A percentile compares a stretch with the other conserved stretches of the same genome.
These are phyloP conservation scores for Taxidea taxus DNA, from an alignment of 2,113 vertebrate genomes.

Conservation along the genomic window DNA sequence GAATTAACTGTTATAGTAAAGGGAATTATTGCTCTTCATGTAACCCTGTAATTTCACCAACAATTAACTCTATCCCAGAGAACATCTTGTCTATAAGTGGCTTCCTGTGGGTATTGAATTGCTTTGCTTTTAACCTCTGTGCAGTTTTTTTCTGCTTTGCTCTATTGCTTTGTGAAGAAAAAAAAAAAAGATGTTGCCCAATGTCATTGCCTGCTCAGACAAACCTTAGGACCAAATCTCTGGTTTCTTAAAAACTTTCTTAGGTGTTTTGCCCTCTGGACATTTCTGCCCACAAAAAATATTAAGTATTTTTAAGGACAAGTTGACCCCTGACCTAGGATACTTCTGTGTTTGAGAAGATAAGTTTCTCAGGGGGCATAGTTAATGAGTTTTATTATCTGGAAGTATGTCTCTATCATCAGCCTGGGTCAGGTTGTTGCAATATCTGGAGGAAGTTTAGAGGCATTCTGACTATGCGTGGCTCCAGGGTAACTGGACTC, in stretches of 20 bases:
- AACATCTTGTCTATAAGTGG: background rate
- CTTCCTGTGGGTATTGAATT: background rate
- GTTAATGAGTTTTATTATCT: conserved; percentile 70
- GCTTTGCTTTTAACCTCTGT: conserved; percentile 21
- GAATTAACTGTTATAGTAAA: background rate
- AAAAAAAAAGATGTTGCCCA: background rate
- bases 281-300: conserved; percentile 76
- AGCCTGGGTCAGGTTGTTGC: conserved; percentile 36
- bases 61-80: background rate
- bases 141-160: background rate
- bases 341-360: conserved; percentile 18
- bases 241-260: conserved; percentile 72
- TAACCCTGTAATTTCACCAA: background rate
- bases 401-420: conserved; percentile 38
- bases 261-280: conserved; percentile 59
- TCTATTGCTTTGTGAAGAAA: background rate
- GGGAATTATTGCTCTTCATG: background rate
- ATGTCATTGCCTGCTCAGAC: background rate
- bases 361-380: conserved; percentile 63
- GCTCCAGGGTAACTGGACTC: background rate
- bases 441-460: conserved; percentile 31
- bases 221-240: background rate
- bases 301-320: conserved; percentile 72
- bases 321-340: conserved; percentile 67
- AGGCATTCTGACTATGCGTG: background rate